Percentiles rank a stretch among this genome's conserved stretches.
Evolutionary conservation across 2,888 invertebrate species (phyloP).

Genomic region (Erebia aethiops): DNA sequence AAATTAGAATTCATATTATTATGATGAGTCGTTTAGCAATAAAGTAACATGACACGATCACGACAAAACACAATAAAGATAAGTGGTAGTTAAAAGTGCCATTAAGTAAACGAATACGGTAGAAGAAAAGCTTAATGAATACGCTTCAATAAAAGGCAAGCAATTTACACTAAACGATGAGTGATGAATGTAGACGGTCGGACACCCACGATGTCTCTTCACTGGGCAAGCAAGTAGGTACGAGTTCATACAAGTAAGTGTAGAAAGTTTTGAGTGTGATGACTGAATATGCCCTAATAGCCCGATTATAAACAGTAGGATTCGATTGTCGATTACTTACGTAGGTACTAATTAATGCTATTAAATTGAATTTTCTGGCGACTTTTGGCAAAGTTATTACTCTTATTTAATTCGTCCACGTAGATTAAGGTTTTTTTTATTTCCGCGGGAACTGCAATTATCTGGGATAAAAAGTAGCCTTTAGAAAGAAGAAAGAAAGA

Average conservation of each 20-base stretch:
- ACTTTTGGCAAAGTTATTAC: too few species aligned
- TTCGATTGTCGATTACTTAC: constrained; percentile 2
- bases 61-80: constrained; percentile 3
- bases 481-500: too few species aligned
- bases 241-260: constrained; percentile 5
- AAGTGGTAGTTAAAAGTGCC: not conserved
- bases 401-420: too few species aligned
- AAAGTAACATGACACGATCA: not conserved
- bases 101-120: constrained; percentile 5
- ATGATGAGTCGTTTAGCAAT: not conserved
- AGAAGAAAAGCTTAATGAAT: constrained; percentile 18
- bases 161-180: constrained; percentile 26
- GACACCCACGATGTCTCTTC: constrained; percentile 26
- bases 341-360: not conserved
- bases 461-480: too few species aligned
- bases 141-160: not conserved
- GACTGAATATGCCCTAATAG: constrained; percentile 23
- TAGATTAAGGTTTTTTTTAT: too few species aligned
- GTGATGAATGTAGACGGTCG: constrained; percentile 19
- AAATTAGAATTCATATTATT: not conserved
- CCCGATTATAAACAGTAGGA: constrained; percentile 20
- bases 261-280: constrained; percentile 31
- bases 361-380: not conserved
- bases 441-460: too few species aligned
- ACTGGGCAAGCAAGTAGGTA: constrained; percentile 9